A percentile compares a stretch with the other conserved stretches of the same genome.
Conservation (phyloP, 2,888 invertebrate genomes). For the Apoda limacodes region DNA sequence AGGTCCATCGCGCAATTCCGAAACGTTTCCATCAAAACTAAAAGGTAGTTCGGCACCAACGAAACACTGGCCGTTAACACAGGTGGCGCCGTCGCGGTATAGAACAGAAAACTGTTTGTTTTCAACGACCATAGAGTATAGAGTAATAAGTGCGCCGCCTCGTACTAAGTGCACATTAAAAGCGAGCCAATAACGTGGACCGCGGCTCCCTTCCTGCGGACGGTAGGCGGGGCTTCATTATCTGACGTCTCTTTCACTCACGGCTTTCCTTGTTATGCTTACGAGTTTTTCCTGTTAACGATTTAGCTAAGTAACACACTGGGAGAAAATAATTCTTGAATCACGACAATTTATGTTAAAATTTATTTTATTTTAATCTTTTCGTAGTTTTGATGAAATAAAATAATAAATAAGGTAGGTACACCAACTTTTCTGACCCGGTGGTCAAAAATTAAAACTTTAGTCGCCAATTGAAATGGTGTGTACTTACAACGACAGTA, state of each 20-base stretch:
- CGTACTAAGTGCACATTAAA: slow-evolving; percentile 62
- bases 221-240: slow-evolving; percentile 47
- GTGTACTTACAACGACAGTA: too few relatives aligned
- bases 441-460: too few relatives aligned
- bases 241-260: slow-evolving; percentile 50
- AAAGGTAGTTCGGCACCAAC: slow-evolving; percentile 2
- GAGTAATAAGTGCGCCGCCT: slow-evolving; percentile 30
- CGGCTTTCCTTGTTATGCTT: slow-evolving; percentile 31
- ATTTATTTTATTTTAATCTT: too few relatives aligned
- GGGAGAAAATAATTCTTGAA: too few relatives aligned
- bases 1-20: slow-evolving; percentile 31
- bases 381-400: too few relatives aligned
- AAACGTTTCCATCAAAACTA: slow-evolving; percentile 31
- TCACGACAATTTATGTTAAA: too few relatives aligned
- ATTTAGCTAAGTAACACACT: slow-evolving; percentile 31
- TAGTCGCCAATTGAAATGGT: too few relatives aligned
- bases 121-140: slow-evolving; percentile 37
- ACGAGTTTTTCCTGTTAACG: slow-evolving; percentile 34
- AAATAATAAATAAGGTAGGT: too few relatives aligned
- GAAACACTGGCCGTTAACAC: slow-evolving; percentile 17
- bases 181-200: slow-evolving; percentile 50
- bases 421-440: too few relatives aligned
- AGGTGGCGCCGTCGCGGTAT: slow-evolving; percentile 25
- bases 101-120: slow-evolving; percentile 50
- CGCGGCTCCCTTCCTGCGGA: slow-evolving; percentile 50